Percentiles rank a stretch among this genome's conserved stretches.
phyloP scores from a whole-genome alignment of 2,888 invertebrate species.

The Criorhina ranunculi region DNA sequence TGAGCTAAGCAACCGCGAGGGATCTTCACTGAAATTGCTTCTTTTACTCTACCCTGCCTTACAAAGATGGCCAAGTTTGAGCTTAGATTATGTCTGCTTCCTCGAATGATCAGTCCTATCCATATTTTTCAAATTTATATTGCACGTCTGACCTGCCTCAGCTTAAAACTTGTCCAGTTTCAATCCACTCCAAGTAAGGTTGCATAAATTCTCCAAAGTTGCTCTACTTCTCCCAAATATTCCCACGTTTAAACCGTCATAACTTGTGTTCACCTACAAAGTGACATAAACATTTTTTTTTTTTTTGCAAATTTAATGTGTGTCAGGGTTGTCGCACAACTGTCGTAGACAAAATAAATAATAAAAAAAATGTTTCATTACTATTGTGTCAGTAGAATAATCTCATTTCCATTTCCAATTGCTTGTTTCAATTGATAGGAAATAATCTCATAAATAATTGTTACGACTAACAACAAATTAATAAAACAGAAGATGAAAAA shows the following conservation, averaged over 20 bases:
- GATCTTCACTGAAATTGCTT: too few relatives aligned
- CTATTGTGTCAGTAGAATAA: slow-evolving; percentile 23
- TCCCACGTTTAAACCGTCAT: slow-evolving; percentile 8
- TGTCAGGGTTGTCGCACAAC: slow-evolving; percentile 53
- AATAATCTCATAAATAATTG: slow-evolving; percentile 49
- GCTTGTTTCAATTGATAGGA: slow-evolving; percentile 10
- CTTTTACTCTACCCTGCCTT: too few relatives aligned
- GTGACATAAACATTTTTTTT: slow-evolving; percentile 9
- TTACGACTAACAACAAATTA: slow-evolving; percentile 52
- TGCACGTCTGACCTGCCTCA: too few relatives aligned
- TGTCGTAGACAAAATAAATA: neutral
- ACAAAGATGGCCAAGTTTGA: too few relatives aligned
- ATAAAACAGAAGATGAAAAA: neutral
- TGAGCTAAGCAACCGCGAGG: too few relatives aligned
- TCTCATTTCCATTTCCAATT: slow-evolving; percentile 16
- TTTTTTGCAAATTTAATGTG: slow-evolving; percentile 23
- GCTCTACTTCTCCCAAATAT: neutral
- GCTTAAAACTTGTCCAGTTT: too few relatives aligned
- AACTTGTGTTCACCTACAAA: slow-evolving; percentile 21
- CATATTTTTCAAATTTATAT: too few relatives aligned
- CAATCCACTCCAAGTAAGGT: too few relatives aligned
- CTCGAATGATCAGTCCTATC: too few relatives aligned
- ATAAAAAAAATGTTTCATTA: slow-evolving; percentile 1
- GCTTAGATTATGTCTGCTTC: too few relatives aligned
- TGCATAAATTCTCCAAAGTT: neutral